phyloP scores from a whole-genome alignment of 2,797 vertebrate species.

The Antrozous pallidus region DNA sequence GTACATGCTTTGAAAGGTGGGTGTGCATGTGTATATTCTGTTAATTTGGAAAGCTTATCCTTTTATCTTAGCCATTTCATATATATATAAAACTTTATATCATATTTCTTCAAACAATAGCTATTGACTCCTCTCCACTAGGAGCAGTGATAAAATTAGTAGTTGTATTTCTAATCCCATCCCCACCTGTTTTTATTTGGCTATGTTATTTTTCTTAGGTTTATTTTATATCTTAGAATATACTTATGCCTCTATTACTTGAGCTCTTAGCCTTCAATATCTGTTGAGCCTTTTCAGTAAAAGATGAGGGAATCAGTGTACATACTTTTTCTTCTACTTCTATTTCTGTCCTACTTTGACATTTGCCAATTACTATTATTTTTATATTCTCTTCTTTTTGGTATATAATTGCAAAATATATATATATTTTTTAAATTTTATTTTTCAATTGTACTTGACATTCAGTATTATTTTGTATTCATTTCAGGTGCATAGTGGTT shows the following conservation, averaged over 20 bases:
- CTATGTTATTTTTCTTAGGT: conserved; percentile 36
- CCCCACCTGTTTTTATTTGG: background rate
- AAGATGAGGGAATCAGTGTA: background rate
- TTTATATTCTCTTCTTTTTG: background rate
- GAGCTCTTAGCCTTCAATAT: background rate
- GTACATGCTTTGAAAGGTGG: background rate
- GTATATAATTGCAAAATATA: background rate
- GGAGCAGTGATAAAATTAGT: background rate
- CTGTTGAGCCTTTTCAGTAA: conserved; percentile 4
- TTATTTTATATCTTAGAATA: background rate
- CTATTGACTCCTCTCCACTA: background rate
- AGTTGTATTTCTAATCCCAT: background rate
- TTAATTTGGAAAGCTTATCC: background rate
- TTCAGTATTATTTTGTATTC: background rate
- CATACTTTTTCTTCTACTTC: background rate
- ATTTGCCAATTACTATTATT: background rate
- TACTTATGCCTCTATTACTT: background rate
- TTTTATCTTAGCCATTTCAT: background rate
- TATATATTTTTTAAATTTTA: background rate
- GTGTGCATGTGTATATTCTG: background rate
- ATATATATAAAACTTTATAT: background rate
- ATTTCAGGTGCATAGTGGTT: background rate
- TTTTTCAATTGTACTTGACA: background rate
- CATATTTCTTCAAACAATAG: background rate
- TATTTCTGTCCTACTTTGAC: background rate